Evolutionary conservation across 2,888 invertebrate species (phyloP).

Genomic region (Acanthosepion esculentum): DNA sequence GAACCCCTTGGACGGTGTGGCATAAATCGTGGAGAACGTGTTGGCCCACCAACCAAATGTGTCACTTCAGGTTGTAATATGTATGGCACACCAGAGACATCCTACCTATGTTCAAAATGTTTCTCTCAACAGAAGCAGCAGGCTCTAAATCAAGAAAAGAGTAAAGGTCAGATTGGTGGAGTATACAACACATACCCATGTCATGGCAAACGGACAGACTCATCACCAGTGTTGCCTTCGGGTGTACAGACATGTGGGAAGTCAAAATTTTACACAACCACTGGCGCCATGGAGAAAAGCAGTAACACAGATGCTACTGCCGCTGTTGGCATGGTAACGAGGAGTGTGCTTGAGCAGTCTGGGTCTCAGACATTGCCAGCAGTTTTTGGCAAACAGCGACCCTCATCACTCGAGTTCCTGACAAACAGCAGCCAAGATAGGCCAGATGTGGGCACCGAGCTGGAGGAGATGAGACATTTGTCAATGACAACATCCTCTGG

Average conservation of each 20-base stretch:
- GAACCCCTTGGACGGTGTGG: slow-evolving; percentile 65
- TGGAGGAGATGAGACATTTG: slow-evolving; percentile 38
- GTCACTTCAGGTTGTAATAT: slow-evolving; percentile 76
- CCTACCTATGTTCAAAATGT: slow-evolving; percentile 77
- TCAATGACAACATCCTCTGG: neutral
- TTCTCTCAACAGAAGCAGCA: slow-evolving; percentile 76
- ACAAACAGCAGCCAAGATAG: neutral
- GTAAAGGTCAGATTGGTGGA: slow-evolving; percentile 48
- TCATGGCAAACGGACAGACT: slow-evolving; percentile 49
- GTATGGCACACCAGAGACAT: slow-evolving; percentile 76
- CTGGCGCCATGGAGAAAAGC: slow-evolving; percentile 49
- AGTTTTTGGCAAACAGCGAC: slow-evolving; percentile 36
- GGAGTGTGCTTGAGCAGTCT: slow-evolving; percentile 40
- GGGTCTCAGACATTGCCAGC: slow-evolving; percentile 38
- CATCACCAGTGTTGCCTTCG: slow-evolving; percentile 24
- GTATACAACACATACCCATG: slow-evolving; percentile 58
- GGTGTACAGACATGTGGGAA: slow-evolving; percentile 62
- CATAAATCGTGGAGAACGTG: slow-evolving; percentile 66
- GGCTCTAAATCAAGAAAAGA: slow-evolving; percentile 60
- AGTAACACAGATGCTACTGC: slow-evolving; percentile 48
- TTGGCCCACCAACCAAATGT: slow-evolving; percentile 71
- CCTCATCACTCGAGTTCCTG: slow-evolving; percentile 40
- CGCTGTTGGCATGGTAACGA: slow-evolving; percentile 48
- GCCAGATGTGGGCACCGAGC: neutral
- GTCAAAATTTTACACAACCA: slow-evolving; percentile 70